Evolutionary conservation across 2,797 vertebrate genomes (phyloP), one percentile per base, ranked within the genome.

Genomic region (Buceros bicornis): DNA sequence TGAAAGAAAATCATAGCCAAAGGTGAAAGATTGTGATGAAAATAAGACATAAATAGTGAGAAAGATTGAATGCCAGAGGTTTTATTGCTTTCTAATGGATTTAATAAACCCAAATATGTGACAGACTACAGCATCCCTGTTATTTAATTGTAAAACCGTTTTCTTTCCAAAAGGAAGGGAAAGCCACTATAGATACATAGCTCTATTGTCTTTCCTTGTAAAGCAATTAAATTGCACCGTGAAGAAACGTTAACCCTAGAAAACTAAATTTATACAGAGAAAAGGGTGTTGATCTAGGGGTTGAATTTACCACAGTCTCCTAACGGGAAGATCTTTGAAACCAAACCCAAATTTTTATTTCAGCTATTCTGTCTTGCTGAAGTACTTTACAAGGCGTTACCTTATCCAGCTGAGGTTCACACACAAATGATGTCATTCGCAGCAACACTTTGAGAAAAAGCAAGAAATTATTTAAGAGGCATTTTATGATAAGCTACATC

Each of bases 141-240:
- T 87, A 29, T 57, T 90, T 94, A 92, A 95, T 81, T 95, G 64
- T 54, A 97, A 97, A 94, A 94, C 82, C 93, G 91, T 80, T 18
- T 47, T 88, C 35, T 82, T 87, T 87, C 56, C 54, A 85, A 94
- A 83, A 69, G 45, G 40, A 69, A 84, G 25, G 51, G 70, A 91
- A 88, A 89, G 60, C 29, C 51, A 24, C 15, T 29, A 13, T 15
- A 84, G 42, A 53, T 62, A 80, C 15, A 71, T 10, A 86, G 53
- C 22, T 29, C 13, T 79, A 48, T 20, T 78, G 47, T 37, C 82
- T 62, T 92, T 62, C 35, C 70, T 95, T 96, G 85, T 84, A 96
- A 96, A 91, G 76, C 45, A 95, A 93, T 93, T 93, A 78, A 43
- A 53, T 80, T 81, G 10, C 40, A 91, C 73, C 48, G 51, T 12